Conservation (phyloP, 2,797 vertebrate genomes). For the Stomatorhinus walkeri region DNA sequence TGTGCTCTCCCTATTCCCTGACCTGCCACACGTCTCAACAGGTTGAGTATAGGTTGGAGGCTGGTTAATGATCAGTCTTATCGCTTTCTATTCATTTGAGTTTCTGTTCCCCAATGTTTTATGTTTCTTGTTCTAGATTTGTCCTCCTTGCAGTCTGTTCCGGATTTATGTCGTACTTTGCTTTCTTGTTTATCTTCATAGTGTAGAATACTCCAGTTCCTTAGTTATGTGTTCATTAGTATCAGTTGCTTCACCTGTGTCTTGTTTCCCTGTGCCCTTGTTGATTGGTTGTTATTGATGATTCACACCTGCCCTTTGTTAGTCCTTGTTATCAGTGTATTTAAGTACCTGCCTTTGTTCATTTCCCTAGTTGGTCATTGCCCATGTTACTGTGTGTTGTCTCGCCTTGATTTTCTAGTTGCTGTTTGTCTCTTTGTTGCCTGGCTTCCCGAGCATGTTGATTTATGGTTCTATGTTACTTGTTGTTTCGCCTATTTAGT, state of each 20-base stretch:
- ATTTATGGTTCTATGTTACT: not conserved
- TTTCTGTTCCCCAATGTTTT: not conserved
- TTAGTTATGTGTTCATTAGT: not conserved
- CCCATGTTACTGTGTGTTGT: not conserved
- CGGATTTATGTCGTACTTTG: not conserved
- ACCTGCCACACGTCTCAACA: not conserved
- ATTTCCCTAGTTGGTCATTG: not conserved
- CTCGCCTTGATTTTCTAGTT: not conserved
- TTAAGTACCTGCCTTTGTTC: not conserved
- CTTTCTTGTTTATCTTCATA: not conserved
- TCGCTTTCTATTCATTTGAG: not conserved
- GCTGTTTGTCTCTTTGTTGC: not conserved
- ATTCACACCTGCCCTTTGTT: not conserved
- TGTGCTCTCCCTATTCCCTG: not conserved
- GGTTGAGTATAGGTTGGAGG: not conserved
- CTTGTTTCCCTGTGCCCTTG: not conserved
- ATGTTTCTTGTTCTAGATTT: not conserved
- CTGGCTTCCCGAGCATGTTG: not conserved
- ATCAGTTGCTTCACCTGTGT: not conserved
- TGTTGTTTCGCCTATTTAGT: not conserved
- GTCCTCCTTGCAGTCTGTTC: not conserved
- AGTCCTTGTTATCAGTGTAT: not conserved
- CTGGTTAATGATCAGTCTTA: not conserved
- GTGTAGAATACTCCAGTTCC: not conserved
- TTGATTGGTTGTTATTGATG: not conserved